Evolutionary conservation across 2,113 vertebrate genomes (phyloP).

Genomic region (Lepisosteus osseus): DNA sequence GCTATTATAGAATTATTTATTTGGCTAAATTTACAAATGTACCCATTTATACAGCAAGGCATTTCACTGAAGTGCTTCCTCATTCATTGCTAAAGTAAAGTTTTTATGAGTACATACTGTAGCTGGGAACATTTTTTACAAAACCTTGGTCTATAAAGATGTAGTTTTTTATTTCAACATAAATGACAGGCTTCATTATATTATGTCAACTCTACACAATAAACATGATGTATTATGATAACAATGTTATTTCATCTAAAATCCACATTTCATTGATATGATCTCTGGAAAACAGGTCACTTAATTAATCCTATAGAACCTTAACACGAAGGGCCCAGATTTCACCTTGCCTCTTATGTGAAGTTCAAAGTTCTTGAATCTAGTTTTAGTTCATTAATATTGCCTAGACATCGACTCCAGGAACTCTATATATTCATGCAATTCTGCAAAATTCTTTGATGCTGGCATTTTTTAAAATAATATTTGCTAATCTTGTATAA

Average conservation of each 20-base stretch:
- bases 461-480: neutral
- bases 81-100: no score
- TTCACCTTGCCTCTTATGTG: neutral
- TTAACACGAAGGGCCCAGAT: no score
- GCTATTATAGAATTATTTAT: no score
- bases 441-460: conserved; percentile 11
- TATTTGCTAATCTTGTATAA: neutral
- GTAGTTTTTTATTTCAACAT: conserved; percentile 32
- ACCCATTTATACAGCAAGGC: no score
- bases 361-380: neutral
- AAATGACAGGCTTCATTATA: conserved; percentile 25
- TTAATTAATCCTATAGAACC: no score
- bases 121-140: conserved; percentile 6
- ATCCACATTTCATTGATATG: conserved; percentile 57
- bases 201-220: conserved; percentile 44
- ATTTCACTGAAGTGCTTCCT: no score
- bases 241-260: conserved; percentile 59
- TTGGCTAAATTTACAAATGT: no score
- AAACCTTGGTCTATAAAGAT: conserved; percentile 14
- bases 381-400: no score
- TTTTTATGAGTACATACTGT: no score
- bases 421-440: conserved; percentile 28
- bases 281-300: conserved; percentile 32
- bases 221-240: conserved; percentile 53
- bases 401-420: neutral